Percentiles rank a stretch among this genome's conserved stretches.
phyloP scores from a whole-genome alignment of 1,140 invertebrate genomes.

The Trichonephila clavipes region DNA sequence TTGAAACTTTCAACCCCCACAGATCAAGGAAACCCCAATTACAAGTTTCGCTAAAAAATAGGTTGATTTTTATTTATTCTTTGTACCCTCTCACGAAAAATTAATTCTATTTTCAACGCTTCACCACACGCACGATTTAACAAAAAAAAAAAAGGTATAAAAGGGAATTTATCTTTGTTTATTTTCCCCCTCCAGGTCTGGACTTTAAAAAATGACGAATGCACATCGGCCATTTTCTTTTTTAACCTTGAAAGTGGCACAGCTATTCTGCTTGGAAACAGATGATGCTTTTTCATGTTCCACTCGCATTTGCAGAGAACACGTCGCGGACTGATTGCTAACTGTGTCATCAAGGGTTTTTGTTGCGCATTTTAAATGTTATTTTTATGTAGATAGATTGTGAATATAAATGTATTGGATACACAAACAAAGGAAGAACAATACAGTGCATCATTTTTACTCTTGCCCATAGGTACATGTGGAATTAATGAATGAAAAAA shows the following conservation, averaged over 20 bases:
- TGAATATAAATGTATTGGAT: not conserved
- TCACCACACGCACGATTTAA: constrained; percentile 19
- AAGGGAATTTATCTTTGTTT: constrained; percentile 7
- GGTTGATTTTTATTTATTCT: constrained; percentile 48
- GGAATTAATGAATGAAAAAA: not conserved
- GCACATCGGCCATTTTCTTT: constrained; percentile 27
- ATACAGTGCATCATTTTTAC: not conserved
- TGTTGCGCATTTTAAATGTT: constrained; percentile 42
- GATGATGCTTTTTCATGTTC: constrained; percentile 20
- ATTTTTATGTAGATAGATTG: constrained; percentile 46
- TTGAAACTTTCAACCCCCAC: not conserved
- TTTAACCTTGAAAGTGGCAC: constrained; percentile 61
- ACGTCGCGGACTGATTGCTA: constrained; percentile 61
- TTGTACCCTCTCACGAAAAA: not conserved
- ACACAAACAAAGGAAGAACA: constrained; percentile 17
- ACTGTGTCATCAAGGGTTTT: constrained; percentile 18
- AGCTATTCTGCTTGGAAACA: not conserved
- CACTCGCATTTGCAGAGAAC: not conserved
- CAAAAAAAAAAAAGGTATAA: constrained; percentile 12
- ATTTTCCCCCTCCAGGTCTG: not conserved
- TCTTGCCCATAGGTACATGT: not conserved
- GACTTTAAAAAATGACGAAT: not conserved
- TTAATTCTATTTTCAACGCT: constrained; percentile 30
- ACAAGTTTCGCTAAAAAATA: constrained; percentile 48
- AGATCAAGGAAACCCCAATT: constrained; percentile 42